Evolutionary conservation across 2,888 invertebrate genomes (phyloP).

Genomic region (Coelopa pilipes): DNA sequence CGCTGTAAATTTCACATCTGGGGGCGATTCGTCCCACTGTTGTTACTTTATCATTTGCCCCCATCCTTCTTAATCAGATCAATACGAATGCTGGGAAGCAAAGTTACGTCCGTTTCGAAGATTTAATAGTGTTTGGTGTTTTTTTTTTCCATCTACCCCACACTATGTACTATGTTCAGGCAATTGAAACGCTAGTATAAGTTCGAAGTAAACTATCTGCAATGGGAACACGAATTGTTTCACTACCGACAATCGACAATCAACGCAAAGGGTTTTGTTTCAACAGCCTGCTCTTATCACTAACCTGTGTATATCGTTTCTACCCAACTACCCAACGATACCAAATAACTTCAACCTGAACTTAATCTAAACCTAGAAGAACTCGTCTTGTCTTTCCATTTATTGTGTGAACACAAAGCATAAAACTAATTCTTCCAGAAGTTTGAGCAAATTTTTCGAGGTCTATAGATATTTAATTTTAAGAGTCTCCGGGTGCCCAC

Average conservation of each 20-base stretch:
- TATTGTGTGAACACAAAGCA: constrained; percentile 2
- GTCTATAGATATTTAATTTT: constrained; percentile 19
- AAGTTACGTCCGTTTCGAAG: too few species aligned
- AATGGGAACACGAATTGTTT: constrained; percentile 8
- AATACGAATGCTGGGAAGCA: too few species aligned
- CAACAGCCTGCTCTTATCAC: neutral
- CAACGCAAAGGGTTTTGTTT: neutral
- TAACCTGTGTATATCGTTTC: neutral
- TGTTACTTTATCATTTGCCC: too few species aligned
- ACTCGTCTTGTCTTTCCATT: constrained; percentile 17
- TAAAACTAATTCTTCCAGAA: constrained; percentile 31
- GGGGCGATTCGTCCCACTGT: too few species aligned
- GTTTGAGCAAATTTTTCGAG: constrained; percentile 15
- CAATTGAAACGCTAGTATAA: neutral
- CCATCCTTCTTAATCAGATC: too few species aligned
- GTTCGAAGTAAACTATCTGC: neutral
- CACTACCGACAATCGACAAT: constrained; percentile 14
- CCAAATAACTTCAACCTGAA: neutral
- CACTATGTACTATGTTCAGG: too few species aligned
- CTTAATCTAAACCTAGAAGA: neutral
- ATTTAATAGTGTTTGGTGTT: too few species aligned
- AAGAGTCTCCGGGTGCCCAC: neutral
- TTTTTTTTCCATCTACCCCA: too few species aligned
- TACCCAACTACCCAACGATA: neutral
- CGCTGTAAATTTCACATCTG: too few species aligned